Base-by-base conservation (phyloP, 1,140 invertebrate species). In the Tigriopus japonicus region DNA sequence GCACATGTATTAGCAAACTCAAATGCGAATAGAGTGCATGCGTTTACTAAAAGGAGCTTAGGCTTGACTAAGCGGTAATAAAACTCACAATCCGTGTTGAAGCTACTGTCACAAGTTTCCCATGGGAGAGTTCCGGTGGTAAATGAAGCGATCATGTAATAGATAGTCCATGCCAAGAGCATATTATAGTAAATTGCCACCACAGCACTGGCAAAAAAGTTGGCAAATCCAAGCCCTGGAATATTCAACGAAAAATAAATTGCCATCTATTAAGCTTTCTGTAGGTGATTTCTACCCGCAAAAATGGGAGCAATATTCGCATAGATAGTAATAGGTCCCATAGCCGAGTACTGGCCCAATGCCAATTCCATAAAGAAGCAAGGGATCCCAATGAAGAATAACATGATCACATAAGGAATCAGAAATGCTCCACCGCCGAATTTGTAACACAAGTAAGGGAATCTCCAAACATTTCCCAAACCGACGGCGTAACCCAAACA, bases 171-270 rank as follows among this genome's bases (percentile, higher is more conserved):
- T 45, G 81, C 85, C 62, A 87, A 85, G 62, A 87, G 84, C 15
- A 86, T 76, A 66, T 86, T 86, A 69, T 87, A 87, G 68, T 84
- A 84, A 35, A 84, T 73, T 76, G 84, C 83, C 12, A 87, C 84
- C 52, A 87, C 76, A 63, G 79, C 79, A 42, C 84, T 86, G 5
- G 86, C 80, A 40, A 86, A 78, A 28, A 86, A 81, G 83, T 86
- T 87, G 60, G 82, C 83, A 65, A 84, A 85, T 24, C 85, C 85
- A 12, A 88, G 70, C 56, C 85, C 85, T 35, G 76, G 73, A 64
- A 81, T 76, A 52, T 41, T 45, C 12, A 24, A 5, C 21, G 3
- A 10, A 55, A 55, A 55, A 24, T 24, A 9, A 15, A 77, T 13
- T 3, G 28, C 9, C n/a, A 24, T 12, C 21, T 6, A 6, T 49